Evolutionary conservation across 2,113 vertebrate genomes (phyloP).

Genomic region (Misgurnus mizolepis): DNA sequence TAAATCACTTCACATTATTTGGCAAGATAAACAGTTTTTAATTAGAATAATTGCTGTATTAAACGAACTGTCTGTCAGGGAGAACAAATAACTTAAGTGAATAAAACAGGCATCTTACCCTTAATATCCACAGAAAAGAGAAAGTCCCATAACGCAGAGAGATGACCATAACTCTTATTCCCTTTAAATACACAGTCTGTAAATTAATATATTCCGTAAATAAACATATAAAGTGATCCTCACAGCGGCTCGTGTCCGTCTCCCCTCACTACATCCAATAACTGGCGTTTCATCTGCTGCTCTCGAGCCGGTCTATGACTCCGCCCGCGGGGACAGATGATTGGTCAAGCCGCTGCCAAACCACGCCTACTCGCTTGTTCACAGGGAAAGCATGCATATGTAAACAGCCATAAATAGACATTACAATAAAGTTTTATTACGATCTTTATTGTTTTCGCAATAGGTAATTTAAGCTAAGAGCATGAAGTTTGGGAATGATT

Average conservation of each 20-base stretch:
- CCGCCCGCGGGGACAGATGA: neutral
- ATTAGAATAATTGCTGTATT: neutral
- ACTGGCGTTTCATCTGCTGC: conserved; percentile 8
- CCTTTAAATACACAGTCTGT: neutral
- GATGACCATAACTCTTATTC: too few species aligned
- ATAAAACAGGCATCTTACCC: conserved; percentile 1
- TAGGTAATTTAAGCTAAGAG: neutral
- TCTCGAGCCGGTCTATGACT: conserved; percentile 11
- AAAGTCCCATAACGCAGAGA: conserved; percentile 4
- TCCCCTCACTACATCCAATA: conserved; percentile 15
- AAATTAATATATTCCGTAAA: conserved; percentile 8
- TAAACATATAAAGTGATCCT: neutral
- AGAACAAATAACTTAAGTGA: neutral
- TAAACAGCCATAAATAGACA: conserved; percentile 1
- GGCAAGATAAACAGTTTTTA: neutral
- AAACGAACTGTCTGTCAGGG: neutral
- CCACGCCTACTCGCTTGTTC: conserved; percentile 17
- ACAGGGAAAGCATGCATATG: neutral
- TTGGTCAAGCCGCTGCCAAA: neutral
- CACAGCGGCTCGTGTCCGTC: conserved; percentile 59
- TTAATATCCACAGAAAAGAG: neutral
- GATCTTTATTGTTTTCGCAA: neutral
- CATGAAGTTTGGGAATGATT: neutral
- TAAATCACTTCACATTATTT: neutral
- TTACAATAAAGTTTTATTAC: neutral